Evolutionary conservation across 2,888 invertebrate species (phyloP), one percentile per base, ranked within the genome.

Genomic region (Pollenia angustigena): DNA sequence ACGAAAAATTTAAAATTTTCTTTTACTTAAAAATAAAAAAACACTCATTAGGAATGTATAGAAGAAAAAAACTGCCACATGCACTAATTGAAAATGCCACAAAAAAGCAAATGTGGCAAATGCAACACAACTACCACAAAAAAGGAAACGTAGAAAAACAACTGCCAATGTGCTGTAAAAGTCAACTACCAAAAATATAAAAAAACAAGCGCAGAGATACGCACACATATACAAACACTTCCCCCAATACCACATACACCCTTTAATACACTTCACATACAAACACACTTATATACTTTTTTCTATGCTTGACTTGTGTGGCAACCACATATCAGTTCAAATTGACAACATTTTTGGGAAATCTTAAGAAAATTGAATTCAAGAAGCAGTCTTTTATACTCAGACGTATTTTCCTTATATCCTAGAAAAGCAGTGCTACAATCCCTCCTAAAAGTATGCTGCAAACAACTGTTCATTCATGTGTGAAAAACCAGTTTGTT

Each of bases 1-100:
- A 46, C 4, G n/a, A 50, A 68, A 16, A 32, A 32, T 32, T 32
- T 68, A n/a, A 14, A 16, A 1, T 60, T 46, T 16, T 52, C 46
- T 1, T 8, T 40, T 40, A 10, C 56, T n/a, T 1, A 18, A 14
- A 2, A 60, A 58, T 18, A 8, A 12, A 46, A 46, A 44, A 23
- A 16, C 8, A 40, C 46, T 10, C 64, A 23, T 32, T 48, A 16
- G 11, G 52, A 52, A 50, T 54, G 4, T 40, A 54, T 1, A 42
- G 6, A n/a, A 46, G 52, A 23, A 44, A 74, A 83, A 50, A 56
- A 9, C 66, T 75, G 54, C 79, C 79, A 76, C 74, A 71, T 87
- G 87, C 84, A 86, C 84, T 88, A 87, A 89, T 89, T 88, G 88
- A 88, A 89, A 89, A 88, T 87, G 88, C 87, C 88, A 88, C 88